Evolutionary conservation across 2,888 invertebrate species (phyloP).

Genomic region (Tiliacea aurago): DNA sequence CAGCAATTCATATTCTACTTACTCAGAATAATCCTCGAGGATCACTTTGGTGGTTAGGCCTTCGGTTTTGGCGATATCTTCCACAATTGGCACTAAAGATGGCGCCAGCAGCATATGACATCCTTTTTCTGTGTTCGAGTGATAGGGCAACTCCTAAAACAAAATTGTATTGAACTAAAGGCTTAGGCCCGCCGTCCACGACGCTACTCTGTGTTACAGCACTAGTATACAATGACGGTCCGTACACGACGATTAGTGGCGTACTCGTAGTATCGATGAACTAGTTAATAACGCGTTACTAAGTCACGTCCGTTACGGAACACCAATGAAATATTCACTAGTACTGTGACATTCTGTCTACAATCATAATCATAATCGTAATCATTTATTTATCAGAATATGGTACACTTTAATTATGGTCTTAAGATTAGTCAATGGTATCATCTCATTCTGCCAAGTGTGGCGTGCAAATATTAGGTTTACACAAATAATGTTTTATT

Average conservation of each 20-base stretch:
- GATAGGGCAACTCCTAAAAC: slow-evolving; percentile 71
- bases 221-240: not conserved
- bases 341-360: not conserved
- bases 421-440: too few species aligned
- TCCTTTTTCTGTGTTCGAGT: slow-evolving; percentile 54
- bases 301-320: not conserved
- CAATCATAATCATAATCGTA: too few species aligned
- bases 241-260: not conserved
- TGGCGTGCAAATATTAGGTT: too few species aligned
- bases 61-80: slow-evolving; percentile 64
- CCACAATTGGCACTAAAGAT: slow-evolving; percentile 67
- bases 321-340: not conserved
- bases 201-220: not conserved
- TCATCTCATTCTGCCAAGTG: too few species aligned
- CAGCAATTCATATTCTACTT: slow-evolving; percentile 59
- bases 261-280: not conserved
- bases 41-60: slow-evolving; percentile 70
- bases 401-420: too few species aligned
- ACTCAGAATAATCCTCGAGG: slow-evolving; percentile 80
- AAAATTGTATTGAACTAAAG: not conserved
- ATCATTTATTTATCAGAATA: too few species aligned
- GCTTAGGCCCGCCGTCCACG: not conserved
- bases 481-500: too few species aligned
- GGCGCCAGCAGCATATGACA: slow-evolving; percentile 77
- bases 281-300: not conserved